Percentiles rank a stretch among this genome's conserved stretches.
Evolutionary conservation across 2,113 vertebrate species (phyloP).

Genomic region (Syrmaticus mikado): DNA sequence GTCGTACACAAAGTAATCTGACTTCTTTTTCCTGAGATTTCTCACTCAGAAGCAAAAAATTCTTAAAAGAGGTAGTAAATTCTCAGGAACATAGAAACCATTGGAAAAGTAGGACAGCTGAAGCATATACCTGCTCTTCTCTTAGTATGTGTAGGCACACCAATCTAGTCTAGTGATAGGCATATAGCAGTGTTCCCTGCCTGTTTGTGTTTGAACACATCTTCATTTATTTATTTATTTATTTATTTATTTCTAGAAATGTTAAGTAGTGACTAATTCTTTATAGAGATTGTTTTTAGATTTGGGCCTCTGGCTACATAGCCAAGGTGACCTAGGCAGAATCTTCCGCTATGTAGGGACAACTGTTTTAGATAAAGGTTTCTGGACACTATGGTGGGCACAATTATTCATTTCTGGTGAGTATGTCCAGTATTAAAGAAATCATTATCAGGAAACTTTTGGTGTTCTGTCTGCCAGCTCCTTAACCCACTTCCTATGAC

Average conservation of each 20-base stretch:
- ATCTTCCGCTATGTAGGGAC: background rate
- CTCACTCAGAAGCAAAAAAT: background rate
- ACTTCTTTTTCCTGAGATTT: background rate
- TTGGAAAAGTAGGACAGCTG: background rate
- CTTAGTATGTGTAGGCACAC: background rate
- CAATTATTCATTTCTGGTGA: background rate
- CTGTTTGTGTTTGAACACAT: background rate
- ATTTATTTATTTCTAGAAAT: background rate
- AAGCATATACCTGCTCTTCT: background rate
- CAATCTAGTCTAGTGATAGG: background rate
- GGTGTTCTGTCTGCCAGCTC: background rate
- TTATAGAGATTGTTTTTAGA: background rate
- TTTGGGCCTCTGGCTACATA: background rate
- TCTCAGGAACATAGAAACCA: background rate
- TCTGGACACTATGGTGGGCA: background rate
- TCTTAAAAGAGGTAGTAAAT: background rate
- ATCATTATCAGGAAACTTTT: background rate
- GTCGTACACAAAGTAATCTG: background rate
- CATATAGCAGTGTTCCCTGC: background rate
- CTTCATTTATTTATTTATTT: background rate
- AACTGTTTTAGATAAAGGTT: background rate
- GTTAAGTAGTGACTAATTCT: background rate
- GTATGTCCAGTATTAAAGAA: background rate
- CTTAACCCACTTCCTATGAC: fast-evolving
- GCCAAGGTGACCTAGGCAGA: background rate